Evolutionary conservation across 2,888 invertebrate genomes (phyloP), one percentile per base, ranked within the genome.

Genomic region (Eutolmus rufibarbis): DNA sequence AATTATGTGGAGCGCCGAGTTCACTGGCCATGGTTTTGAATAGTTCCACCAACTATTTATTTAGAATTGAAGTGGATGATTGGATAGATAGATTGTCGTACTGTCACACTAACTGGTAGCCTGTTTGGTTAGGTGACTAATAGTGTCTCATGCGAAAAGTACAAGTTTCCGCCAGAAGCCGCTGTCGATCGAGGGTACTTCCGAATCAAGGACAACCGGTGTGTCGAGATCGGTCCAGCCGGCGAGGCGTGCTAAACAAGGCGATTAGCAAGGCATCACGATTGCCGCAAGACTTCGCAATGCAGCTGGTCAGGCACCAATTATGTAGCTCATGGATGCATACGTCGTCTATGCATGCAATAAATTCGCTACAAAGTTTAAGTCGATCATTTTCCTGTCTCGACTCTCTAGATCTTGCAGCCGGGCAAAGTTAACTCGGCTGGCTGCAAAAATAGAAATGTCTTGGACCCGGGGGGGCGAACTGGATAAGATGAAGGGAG

Each of bases 161-260:
- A 28, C 28, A 28, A 12, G 66, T 66, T 66, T 66, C 66, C 66
- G 66, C 66, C 28, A 66, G 66, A 19, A 66, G 66, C 14, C 28
- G 19, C 19, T 56, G 12, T 12, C 66, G 66, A 66, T 66, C 28
- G 66, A 9, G 76, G 7, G 34, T 76, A 76, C 76, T 76, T 76
- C 66, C 23, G 66, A 76, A 76, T 76, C 76, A 76, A 76, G 76
- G 76, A 76, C 76, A 76, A 76, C 76, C 19, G 34, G 76, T 76
- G 34, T 51, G 51, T n/a, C 19, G 12, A 3, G 19, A 34, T 76
- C 76, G 74, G 34, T 76, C 28, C n/a, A 37, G n/a, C 8, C n/a
- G 76, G n/a, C 8, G 8, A 23, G 12, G 37, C 5, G 34, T 31
- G 37, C 34, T 76, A 37, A 76, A 76, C 37, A 31, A n/a, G 76